phyloP scores from a whole-genome alignment of 2,113 vertebrate species.

The Pheucticus melanocephalus region DNA sequence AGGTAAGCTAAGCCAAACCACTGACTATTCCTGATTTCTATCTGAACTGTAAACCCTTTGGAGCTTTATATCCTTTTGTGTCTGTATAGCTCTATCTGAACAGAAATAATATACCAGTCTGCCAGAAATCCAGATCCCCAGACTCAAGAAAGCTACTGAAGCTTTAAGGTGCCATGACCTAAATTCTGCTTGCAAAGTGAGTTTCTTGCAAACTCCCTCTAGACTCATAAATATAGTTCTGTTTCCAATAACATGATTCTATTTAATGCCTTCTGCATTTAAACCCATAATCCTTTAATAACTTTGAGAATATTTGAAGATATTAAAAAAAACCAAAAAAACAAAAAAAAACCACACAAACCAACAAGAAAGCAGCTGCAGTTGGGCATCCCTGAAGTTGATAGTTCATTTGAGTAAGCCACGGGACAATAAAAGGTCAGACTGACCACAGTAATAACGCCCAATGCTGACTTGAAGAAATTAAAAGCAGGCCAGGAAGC shows the following conservation, averaged over 20 bases:
- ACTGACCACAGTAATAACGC: not conserved
- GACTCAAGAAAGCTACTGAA: not conserved
- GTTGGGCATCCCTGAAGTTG: not conserved
- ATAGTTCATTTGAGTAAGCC: not conserved
- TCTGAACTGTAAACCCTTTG: not conserved
- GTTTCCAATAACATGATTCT: not conserved
- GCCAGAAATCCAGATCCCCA: not conserved
- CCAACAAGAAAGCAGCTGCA: not conserved
- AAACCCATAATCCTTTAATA: constrained; percentile 3
- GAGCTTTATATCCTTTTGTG: not conserved
- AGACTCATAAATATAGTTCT: not conserved
- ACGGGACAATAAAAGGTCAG: not conserved
- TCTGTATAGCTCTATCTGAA: not conserved
- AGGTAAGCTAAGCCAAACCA: not conserved
- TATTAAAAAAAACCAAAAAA: not conserved
- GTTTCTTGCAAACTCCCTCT: not conserved
- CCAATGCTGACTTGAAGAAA: constrained; percentile 13
- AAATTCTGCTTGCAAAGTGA: not conserved
- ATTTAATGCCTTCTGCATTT: constrained; percentile 5
- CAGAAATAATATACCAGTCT: not conserved
- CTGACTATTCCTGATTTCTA: not conserved
- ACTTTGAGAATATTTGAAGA: not conserved
- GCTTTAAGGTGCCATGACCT: not conserved
- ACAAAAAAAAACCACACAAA: not conserved
- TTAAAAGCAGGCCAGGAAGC: constrained; percentile 46